Evolutionary conservation across 1,140 invertebrate genomes (phyloP).

Genomic region (Drepana arcuata): DNA sequence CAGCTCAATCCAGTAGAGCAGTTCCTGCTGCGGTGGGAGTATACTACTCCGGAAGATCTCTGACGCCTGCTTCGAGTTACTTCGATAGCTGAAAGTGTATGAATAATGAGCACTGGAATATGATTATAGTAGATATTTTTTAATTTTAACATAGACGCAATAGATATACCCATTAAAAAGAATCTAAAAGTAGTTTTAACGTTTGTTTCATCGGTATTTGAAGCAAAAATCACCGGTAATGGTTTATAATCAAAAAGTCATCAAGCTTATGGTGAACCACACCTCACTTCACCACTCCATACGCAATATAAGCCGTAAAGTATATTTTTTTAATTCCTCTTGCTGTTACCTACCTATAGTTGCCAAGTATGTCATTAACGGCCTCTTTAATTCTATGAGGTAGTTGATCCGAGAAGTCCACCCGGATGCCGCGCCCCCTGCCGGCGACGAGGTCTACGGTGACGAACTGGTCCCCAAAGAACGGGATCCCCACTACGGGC

Average conservation of each 20-base stretch:
- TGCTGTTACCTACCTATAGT: conserved; percentile 30
- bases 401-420: conserved; percentile 20
- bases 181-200: too few relatives aligned
- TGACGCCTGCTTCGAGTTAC: conserved; percentile 16
- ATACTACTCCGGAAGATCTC: conserved; percentile 21
- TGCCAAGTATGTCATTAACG: conserved; percentile 22
- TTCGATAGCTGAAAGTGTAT: conserved; percentile 25
- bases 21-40: conserved; percentile 18
- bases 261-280: too few relatives aligned
- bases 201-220: too few relatives aligned
- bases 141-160: not conserved
- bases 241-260: too few relatives aligned
- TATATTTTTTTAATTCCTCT: too few relatives aligned
- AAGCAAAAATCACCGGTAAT: too few relatives aligned
- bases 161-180: too few relatives aligned
- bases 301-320: too few relatives aligned
- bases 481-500: conserved; percentile 76
- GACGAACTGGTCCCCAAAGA: conserved; percentile 75
- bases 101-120: not conserved
- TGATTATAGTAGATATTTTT: not conserved
- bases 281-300: too few relatives aligned
- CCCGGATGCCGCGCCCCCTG: conserved; percentile 16
- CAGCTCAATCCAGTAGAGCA: conserved; percentile 30
- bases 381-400: conserved; percentile 19
- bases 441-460: conserved; percentile 34